Base-by-base conservation (phyloP, 1,140 invertebrate genomes). In the Lordiphosa collinella region DNA sequence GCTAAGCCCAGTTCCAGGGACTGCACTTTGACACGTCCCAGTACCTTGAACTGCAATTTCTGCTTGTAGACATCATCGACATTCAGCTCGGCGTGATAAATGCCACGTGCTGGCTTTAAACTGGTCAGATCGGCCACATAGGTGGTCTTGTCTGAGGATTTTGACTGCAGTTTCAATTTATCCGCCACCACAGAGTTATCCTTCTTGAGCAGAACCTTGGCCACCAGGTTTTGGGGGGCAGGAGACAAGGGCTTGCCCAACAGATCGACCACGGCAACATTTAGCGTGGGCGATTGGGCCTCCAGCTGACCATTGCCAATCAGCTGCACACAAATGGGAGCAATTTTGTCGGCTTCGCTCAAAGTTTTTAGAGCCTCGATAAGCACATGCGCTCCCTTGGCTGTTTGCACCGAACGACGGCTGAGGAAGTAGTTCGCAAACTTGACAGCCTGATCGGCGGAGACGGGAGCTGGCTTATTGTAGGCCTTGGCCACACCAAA, bases 391-490 rank as follows among this genome's bases (percentile, higher is more conserved):
- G 94, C 95, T 25, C 96, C 96, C 87, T 95, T 95, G 0, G 94
- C 90, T 16, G 95, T 93, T 86, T 96, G 96, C 2, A 98, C 96
- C 44, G 95, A 96, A 71, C 94, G 93, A 29, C 97, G 92, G n/a
- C 94, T 96, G 34, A 98, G 89, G 67, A 99, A 93, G 90, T 99
- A 99, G 88, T 96, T 96, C 10, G 94, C 93, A 69, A 99, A 95
- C 90, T 99, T 99, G 6, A 96, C 92, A 12, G 93, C 93, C 90
- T 98, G 97, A 12, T 94, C 93, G 69, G 93, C 90, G 14, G 91
- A 92, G 25, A 97, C 87, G 9, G 94, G 93, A 16, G 93, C 92
- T 56, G 93, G 91, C 86, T 94, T 95, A 62, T 94, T 94, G 16
- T 92, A 89, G 16, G 90, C 87, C 46, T 92, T 92, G 41, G 94